Evolutionary conservation across 2,797 vertebrate species (phyloP), one percentile per base, ranked within the genome.

Genomic region (Nothura maculosa): DNA sequence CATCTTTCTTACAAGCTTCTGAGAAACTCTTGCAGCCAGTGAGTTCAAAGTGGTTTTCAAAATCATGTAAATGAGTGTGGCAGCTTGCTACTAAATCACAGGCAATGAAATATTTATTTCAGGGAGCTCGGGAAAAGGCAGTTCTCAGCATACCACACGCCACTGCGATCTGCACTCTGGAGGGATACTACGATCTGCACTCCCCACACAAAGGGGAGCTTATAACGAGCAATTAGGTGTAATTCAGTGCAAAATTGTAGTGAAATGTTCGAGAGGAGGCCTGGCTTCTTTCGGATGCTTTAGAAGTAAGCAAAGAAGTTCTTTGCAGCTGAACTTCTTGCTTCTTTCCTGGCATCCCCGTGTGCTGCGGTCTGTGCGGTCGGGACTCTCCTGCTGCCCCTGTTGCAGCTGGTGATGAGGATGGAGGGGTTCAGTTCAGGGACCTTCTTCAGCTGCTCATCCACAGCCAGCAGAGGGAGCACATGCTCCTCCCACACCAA

Each of bases 381-480:
- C 3, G 17, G 7, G 10, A 20, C 21, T 45, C 36, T 16, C 34
- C 8, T 0, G 34, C 70, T 58, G 72, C 32, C 69, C 20, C 62
- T 17, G 0, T 61, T 32, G 45, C 42, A 72, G 40, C 62, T 54
- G 55, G 25, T 9, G 58, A 6, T 63, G 74, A 63, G 55, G 45
- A 28, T 21, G 21, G 27, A 19, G 34, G 28, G 42, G 57, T 84
- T 8, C 42, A 34, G 50, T 16, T 47, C 21, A 6, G 24, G 34
- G 10, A 13, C 16, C 58, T 63, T 36, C 52, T 30, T 34, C n/a
- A 47, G 57, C 72, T 50, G 66, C 48, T 64, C 15, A 34, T 54
- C 15, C 3, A 5, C 58, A 36, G 79, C 86, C 96, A 68, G 66
- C 89, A 96, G 94, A 86, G 90, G 93, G 89, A 54, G 77, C 1